Conservation (phyloP, 2,113 vertebrate genomes). For the Setophaga petechia region DNA sequence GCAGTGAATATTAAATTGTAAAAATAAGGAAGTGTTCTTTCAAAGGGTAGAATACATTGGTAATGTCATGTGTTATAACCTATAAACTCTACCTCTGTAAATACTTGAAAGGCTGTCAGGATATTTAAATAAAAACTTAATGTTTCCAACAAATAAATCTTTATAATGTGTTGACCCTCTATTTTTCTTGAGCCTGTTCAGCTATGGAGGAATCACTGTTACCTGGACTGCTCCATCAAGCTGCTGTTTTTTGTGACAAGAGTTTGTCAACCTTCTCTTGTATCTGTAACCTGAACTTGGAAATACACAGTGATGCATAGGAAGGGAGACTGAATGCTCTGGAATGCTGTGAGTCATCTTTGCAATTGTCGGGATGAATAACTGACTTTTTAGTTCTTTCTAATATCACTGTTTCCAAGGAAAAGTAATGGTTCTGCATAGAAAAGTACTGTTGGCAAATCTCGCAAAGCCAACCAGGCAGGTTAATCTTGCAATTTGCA, state of each 20-base stretch:
- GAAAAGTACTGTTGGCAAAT: neutral
- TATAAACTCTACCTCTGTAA: neutral
- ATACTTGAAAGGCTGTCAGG: constrained; percentile 6
- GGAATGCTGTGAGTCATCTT: neutral
- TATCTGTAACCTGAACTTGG: neutral
- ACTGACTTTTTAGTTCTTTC: neutral
- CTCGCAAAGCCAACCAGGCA: neutral
- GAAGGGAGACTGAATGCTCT: neutral
- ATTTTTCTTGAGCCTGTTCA: neutral
- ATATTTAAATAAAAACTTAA: constrained; percentile 19
- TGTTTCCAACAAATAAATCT: neutral
- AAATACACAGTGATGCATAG: neutral
- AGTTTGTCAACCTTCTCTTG: neutral
- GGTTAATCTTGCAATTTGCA: constrained; percentile 30
- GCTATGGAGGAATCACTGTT: neutral
- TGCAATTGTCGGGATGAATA: neutral
- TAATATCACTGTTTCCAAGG: neutral
- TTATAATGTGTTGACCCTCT: neutral
- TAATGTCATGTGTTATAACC: constrained; percentile 9
- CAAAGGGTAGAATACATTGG: neutral
- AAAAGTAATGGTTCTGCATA: neutral
- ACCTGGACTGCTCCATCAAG: neutral
- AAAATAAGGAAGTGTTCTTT: constrained; percentile 14
- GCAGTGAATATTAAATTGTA: constrained; percentile 42
- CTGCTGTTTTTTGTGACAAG: neutral